These are phyloP conservation scores for Perizoma flavofasciatum DNA, from an alignment of 2,888 invertebrate genomes.

Conservation along the genomic window DNA sequence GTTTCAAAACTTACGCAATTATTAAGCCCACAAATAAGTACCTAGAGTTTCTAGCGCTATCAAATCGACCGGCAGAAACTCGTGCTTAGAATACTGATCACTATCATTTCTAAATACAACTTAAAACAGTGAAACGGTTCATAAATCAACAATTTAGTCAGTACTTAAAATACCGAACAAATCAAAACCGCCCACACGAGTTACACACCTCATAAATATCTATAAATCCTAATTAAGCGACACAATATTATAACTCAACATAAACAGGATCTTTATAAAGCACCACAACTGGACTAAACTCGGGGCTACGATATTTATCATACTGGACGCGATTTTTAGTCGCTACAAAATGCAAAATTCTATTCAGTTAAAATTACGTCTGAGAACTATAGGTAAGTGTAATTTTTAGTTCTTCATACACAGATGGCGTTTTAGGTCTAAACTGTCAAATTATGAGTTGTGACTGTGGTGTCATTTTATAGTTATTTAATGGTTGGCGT, in stretches of 20 bases:
- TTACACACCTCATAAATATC: conserved; percentile 28
- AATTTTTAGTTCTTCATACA: too few species aligned
- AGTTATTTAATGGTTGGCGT: too few species aligned
- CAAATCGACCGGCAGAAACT: too few species aligned
- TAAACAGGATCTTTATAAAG: conserved; percentile 26
- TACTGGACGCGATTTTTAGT: conserved; percentile 13
- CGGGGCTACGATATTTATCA: neutral
- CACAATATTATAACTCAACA: conserved; percentile 24
- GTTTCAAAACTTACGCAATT: too few species aligned
- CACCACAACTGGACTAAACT: conserved; percentile 16
- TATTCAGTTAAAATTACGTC: too few species aligned
- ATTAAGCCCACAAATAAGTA: too few species aligned
- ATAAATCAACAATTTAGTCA: conserved; percentile 27
- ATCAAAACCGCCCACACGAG: conserved; percentile 18
- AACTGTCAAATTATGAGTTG: too few species aligned
- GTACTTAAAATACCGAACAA: conserved; percentile 28
- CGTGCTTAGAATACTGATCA: too few species aligned
- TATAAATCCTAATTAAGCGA: conserved; percentile 30
- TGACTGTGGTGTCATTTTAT: too few species aligned
- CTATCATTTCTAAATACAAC: neutral
- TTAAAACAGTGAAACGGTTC: conserved; percentile 4
- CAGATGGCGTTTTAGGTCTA: too few species aligned
- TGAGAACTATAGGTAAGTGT: too few species aligned
- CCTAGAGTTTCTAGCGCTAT: too few species aligned
- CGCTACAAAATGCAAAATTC: neutral